These are phyloP conservation scores for Sphecodes monilicornis DNA, from an alignment of 2,888 invertebrate genomes.

Conservation along the genomic window DNA sequence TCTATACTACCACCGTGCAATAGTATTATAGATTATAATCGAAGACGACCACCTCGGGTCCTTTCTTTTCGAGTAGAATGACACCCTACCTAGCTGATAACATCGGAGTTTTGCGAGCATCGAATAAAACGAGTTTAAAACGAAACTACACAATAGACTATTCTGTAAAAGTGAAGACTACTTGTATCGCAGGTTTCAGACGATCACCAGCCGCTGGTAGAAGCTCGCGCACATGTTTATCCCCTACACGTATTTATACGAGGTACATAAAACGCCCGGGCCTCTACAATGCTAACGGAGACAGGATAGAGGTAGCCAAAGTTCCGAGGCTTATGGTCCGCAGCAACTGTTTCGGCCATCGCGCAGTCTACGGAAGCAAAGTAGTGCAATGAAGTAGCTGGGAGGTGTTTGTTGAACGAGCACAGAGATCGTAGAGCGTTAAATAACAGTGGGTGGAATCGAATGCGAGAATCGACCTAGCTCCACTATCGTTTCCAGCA, in stretches of 20 bases:
- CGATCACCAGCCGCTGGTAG: neutral
- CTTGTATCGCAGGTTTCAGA: neutral
- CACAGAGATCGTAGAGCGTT: neutral
- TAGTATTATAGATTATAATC: no score
- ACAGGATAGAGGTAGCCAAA: slow-evolving; percentile 6
- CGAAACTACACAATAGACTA: neutral
- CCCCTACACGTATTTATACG: slow-evolving; percentile 11
- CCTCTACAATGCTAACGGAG: neutral
- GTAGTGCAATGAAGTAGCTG: slow-evolving; percentile 17
- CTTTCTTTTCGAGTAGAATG: neutral
- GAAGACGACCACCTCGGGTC: no score
- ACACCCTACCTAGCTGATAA: neutral
- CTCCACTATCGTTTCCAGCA: neutral
- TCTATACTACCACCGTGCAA: no score
- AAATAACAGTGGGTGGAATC: slow-evolving; percentile 24
- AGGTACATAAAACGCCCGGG: neutral
- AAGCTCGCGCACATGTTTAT: neutral
- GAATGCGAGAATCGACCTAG: slow-evolving; percentile 9
- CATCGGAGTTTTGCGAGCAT: neutral
- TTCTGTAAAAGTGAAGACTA: neutral
- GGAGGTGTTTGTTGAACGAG: slow-evolving; percentile 9
- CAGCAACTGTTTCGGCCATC: slow-evolving; percentile 11
- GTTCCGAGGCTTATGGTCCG: slow-evolving; percentile 12
- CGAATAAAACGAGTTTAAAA: neutral
- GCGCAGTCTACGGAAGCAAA: neutral